A percentile compares a stretch with the other conserved stretches of the same genome.
Conservation (phyloP, 2,113 vertebrate species). For the Xenopus laevis region DNA sequence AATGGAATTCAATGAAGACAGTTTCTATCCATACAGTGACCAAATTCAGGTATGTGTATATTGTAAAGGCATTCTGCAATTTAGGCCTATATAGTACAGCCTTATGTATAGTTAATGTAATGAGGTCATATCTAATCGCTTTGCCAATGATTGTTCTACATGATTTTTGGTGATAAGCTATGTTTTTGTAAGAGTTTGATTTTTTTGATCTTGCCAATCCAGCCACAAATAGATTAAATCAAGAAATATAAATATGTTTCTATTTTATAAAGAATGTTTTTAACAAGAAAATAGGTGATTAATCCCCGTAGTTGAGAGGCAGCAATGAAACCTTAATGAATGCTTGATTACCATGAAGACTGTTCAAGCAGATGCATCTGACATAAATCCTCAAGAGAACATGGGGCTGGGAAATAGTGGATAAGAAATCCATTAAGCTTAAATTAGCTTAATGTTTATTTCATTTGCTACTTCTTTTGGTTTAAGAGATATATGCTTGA, state of each 20-base stretch:
- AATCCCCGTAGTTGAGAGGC: neutral
- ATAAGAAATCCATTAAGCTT: conserved; percentile 28
- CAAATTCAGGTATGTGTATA: conserved; percentile 74
- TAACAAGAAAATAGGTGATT: too few relatives aligned
- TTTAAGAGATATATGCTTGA: neutral
- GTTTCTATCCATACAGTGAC: conserved; percentile 73
- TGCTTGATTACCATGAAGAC: conserved; percentile 28
- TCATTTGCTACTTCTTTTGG: conserved; percentile 7
- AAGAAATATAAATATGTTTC: too few relatives aligned
- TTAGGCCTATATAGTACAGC: too few relatives aligned
- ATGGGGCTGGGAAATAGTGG: neutral
- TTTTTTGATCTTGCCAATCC: too few relatives aligned
- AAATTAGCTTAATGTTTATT: conserved; percentile 39
- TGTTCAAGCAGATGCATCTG: conserved; percentile 12
- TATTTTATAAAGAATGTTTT: too few relatives aligned
- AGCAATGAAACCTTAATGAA: conserved; percentile 6
- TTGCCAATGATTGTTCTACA: too few relatives aligned
- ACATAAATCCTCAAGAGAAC: conserved; percentile 27
- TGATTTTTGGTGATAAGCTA: too few relatives aligned
- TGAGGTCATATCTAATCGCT: too few relatives aligned
- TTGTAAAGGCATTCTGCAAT: neutral
- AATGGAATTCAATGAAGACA: conserved; percentile 66
- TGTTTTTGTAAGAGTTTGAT: too few relatives aligned
- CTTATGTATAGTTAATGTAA: too few relatives aligned
- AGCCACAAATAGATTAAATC: too few relatives aligned